Conservation (phyloP, 2,888 invertebrate genomes). For the Anarsia innoxiella region DNA sequence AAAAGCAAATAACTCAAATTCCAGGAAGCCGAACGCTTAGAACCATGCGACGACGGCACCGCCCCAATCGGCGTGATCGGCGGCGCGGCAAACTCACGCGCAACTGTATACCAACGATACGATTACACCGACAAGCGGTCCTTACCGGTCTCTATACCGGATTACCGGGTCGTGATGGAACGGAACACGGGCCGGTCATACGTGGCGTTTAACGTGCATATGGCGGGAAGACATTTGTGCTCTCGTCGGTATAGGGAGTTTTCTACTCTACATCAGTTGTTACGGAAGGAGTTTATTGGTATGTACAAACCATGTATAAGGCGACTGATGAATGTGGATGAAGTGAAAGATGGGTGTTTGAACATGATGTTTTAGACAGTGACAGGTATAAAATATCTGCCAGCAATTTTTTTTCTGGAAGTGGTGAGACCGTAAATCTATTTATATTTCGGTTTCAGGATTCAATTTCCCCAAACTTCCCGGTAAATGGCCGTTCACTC, state of each 20-base stretch:
- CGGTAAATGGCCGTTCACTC: conserved; percentile 98
- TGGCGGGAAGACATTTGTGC: conserved; percentile 98
- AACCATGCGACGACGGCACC: conserved; percentile 85
- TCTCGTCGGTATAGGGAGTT: conserved; percentile 98
- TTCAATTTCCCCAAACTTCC: conserved; percentile 98
- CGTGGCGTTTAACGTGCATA: conserved; percentile 98
- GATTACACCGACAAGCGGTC: conserved; percentile 97
- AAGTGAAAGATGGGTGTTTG: too few relatives aligned
- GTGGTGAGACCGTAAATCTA: too few relatives aligned
- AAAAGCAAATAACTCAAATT: too few relatives aligned
- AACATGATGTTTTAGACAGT: too few relatives aligned
- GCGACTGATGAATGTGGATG: too few relatives aligned
- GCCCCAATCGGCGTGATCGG: conserved; percentile 64
- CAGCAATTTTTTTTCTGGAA: too few relatives aligned
- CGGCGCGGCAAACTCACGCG: conserved; percentile 64
- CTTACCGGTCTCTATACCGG: conserved; percentile 92
- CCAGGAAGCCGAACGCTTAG: conserved; percentile 87
- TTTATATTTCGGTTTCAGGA: conserved; percentile 60
- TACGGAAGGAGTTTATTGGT: conserved; percentile 95
- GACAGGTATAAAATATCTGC: too few relatives aligned
- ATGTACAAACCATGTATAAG: too few relatives aligned
- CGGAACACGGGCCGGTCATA: conserved; percentile 87
- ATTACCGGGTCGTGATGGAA: conserved; percentile 91
- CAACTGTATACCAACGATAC: conserved; percentile 76
- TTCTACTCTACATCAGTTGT: conserved; percentile 87